Evolutionary conservation across 1,140 invertebrate genomes (phyloP), one percentile per base, ranked within the genome.

Genomic region (Spodoptera frugiperda): DNA sequence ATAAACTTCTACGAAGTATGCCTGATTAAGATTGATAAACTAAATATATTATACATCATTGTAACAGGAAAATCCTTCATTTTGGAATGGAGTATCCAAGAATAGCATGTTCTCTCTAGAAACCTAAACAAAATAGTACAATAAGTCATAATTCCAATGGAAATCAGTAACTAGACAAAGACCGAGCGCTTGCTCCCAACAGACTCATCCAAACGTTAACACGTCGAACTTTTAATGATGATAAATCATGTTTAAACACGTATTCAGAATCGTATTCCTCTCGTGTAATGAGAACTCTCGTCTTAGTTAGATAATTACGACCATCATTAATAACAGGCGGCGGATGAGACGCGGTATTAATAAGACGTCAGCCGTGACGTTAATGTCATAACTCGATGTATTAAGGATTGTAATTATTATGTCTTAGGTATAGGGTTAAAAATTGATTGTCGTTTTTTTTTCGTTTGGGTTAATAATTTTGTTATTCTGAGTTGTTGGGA

Each of bases 191-290:
- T 48, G 25, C 46, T 33, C 57, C 46, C 44, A 12, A 17, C 70
- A 65, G 59, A 72, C 73, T 61, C 68, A 61, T 63, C 74, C 54
- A 49, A 61, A 59, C 82, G 86, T 87, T 85, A 89, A 75, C 77
- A 82, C 79, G 79, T 85, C 83, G 81, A 91, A 91, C 81, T 89
- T 91, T 88, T 91, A 91, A 92, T 89, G 84, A 89, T 89, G 91
- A 92, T 87, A 85, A 87, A 92, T 91, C 81, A 84, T 86, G 82
- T 84, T 88, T 83, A 87, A 85, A 83, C 83, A 82, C 71, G 74
- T 81, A 80, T 81, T 83, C 81, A 80, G 80, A 82, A 74, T 81
- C 77, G 78, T 81, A 83, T 79, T 85, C 81, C 51, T 81, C 79
- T 83, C 83, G 80, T 83, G 82, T 87, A 89, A 88, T 85, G 80